A percentile compares a stretch with the other conserved stretches of the same genome.
phyloP scores from a whole-genome alignment of 2,113 vertebrate genomes.

The Motacilla alba region DNA sequence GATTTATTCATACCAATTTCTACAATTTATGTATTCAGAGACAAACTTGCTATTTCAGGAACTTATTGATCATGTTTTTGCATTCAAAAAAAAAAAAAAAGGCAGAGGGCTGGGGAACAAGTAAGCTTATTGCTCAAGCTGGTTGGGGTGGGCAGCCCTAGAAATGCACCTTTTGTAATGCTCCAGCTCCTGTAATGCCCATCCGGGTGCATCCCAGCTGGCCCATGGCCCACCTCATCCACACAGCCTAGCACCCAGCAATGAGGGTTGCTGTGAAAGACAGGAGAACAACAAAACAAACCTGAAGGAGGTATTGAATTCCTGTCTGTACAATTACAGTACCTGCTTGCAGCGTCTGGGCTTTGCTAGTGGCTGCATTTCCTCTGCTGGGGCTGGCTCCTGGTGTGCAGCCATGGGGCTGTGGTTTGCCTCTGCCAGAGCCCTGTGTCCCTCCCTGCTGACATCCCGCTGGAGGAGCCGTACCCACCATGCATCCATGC shows the following conservation, averaged over 20 bases:
- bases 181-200: neutral
- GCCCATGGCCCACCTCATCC: neutral
- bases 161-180: neutral
- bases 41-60: conserved; percentile 84
- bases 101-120: neutral
- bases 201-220: neutral
- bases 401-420: neutral
- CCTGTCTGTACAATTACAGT: fast-evolving
- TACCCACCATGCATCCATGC: neutral
- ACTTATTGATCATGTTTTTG: conserved; percentile 69
- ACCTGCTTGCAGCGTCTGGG: neutral
- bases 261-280: neutral
- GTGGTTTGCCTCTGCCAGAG: neutral
- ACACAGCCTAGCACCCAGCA: neutral
- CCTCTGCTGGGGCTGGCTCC: neutral
- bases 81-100: neutral
- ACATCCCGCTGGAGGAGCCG: neutral
- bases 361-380: neutral
- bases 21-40: conserved; percentile 96
- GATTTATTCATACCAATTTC: conserved; percentile 94
- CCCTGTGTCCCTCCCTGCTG: neutral
- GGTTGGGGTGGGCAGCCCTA: neutral
- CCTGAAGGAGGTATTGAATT: neutral
- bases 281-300: neutral
- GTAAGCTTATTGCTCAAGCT: neutral